Evolutionary conservation across 2,888 invertebrate genomes (phyloP).

Genomic region (Euclidia mi): DNA sequence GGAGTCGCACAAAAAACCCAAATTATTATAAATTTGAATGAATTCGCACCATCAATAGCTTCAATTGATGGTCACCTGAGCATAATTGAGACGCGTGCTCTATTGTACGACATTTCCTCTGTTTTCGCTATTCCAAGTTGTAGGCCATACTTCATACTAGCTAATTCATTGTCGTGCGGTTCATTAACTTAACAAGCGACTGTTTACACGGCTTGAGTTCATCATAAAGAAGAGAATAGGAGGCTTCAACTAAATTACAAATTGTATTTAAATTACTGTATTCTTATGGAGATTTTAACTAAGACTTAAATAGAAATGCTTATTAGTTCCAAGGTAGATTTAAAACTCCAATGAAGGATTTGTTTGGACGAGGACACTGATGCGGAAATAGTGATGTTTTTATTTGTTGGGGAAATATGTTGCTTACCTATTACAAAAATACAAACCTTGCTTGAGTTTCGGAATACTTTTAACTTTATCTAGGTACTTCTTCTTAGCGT

Average conservation of each 20-base stretch:
- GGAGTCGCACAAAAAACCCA: too few relatives aligned
- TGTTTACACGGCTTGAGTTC: slow-evolving; percentile 11
- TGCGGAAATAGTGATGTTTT: slow-evolving; percentile 8
- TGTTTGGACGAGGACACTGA: slow-evolving; percentile 12
- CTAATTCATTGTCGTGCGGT: slow-evolving; percentile 2
- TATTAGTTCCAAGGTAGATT: slow-evolving; percentile 16
- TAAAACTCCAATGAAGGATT: slow-evolving; percentile 8
- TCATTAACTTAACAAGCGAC: slow-evolving; percentile 3
- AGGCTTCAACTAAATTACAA: slow-evolving; percentile 7
- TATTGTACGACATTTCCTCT: not conserved
- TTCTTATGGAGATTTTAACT: slow-evolving; percentile 13
- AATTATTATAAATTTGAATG: too few relatives aligned
- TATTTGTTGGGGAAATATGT: not conserved
- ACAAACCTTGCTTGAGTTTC: too few relatives aligned
- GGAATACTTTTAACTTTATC: too few relatives aligned
- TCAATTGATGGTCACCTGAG: too few relatives aligned
- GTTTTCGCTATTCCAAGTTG: not conserved
- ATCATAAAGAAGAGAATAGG: slow-evolving; percentile 13
- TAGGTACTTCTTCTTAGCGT: too few relatives aligned
- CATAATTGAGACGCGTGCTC: too few relatives aligned
- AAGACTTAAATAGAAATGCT: slow-evolving; percentile 5
- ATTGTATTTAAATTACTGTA: slow-evolving; percentile 6
- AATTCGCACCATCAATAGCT: too few relatives aligned
- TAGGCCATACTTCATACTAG: not conserved
- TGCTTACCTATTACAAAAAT: too few relatives aligned